Evolutionary conservation across 2,888 invertebrate genomes (phyloP), one percentile per base, ranked within the genome.

Genomic region (Caenorhabditis sp.): DNA sequence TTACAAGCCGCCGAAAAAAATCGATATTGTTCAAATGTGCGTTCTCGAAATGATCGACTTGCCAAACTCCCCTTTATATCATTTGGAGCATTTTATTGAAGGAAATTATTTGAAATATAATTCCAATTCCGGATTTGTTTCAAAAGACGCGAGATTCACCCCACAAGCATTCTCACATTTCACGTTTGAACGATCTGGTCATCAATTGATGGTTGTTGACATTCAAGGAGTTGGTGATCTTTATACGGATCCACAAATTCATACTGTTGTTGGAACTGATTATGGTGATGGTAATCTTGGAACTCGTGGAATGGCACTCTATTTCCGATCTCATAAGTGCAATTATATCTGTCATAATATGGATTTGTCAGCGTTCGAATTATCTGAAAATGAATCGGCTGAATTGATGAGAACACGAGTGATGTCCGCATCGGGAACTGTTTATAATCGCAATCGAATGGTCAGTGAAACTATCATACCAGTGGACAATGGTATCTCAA

Each of bases 191-290:
- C 86, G 90, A 58, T 90, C 90, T n/a, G 91, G 90, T 10, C 91
- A 91, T 83, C 89, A 90, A 83, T 76, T 91, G 83, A 90, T 91
- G 65, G 90, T 91, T 6, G 91, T 91, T 49, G 91, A 91, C 81
- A 89, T 91, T 62, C 91, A 91, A 84, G 91, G 91, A 17, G 91
- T 91, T 50, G 91, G 90, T 5, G 91, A 91, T 83, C 86, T 91
- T 58, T 91, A 91, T 86, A 91, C 91, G 1, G 91, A 91, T 83
- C 91, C 91, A 4, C 91, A 91, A 83, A 90, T 91, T 61, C 91
- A 91, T 84, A 91, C 91, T 0, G 85, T 88, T 3, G 88, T 88
- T 55, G 90, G 90, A 69, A 79, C 81, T 54, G 86, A 89, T 27
- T 91, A 91, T 80, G 90, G 90, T 14, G 91, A 91, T 78, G 91